These are phyloP conservation scores for Zootermopsis nevadensis DNA, from an alignment of 2,888 invertebrate genomes.

Conservation along the genomic window DNA sequence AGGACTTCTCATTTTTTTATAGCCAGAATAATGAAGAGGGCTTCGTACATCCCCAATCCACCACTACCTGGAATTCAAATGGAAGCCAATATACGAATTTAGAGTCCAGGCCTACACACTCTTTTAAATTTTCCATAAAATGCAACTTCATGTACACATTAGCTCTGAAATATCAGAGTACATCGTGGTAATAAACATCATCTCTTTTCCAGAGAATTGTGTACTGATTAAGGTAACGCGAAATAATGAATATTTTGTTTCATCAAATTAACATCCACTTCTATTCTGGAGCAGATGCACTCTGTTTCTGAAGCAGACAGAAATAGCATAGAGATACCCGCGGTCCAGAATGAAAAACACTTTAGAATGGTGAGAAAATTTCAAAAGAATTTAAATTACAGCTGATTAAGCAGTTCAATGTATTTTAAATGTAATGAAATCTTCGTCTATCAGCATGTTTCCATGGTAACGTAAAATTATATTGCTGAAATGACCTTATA, in stretches of 20 bases:
- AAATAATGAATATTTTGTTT: neutral
- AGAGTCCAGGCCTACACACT: neutral
- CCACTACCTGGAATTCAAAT: neutral
- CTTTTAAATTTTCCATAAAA: neutral
- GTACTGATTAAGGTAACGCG: neutral
- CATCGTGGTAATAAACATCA: neutral
- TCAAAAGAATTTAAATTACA: no score
- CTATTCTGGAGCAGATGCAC: neutral
- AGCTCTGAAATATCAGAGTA: neutral
- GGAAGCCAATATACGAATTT: slow-evolving; percentile 10
- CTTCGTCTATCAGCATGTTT: no score
- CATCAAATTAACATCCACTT: neutral
- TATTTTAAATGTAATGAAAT: no score
- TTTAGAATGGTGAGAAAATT: no score
- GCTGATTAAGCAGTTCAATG: no score
- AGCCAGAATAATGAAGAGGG: slow-evolving; percentile 12
- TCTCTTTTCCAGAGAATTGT: neutral
- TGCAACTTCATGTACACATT: neutral
- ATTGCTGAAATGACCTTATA: no score
- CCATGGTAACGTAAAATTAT: no score
- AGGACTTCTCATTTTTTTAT: neutral
- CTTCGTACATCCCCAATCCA: slow-evolving; percentile 4
- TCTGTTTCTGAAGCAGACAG: neutral
- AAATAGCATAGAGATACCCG: no score
- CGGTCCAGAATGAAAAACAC: no score